Evolutionary conservation across 1,140 invertebrate genomes (phyloP), one percentile per base, ranked within the genome.

Genomic region (Homarus americanus): DNA sequence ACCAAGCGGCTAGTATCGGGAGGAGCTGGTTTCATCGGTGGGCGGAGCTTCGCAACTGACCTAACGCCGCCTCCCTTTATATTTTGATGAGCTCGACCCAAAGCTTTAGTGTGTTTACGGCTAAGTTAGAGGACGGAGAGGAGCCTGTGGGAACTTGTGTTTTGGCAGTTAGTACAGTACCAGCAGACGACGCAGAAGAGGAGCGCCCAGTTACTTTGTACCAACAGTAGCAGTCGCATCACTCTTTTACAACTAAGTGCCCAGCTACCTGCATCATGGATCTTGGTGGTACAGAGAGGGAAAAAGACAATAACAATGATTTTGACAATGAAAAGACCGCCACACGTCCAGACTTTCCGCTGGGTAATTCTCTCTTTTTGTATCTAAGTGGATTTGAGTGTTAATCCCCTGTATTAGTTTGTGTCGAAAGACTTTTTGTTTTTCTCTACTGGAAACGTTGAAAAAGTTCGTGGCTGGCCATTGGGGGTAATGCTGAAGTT

Each of bases 121-220:
- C 63, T 80, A 69, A 79, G 86, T 88, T 88, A 82, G 58, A 80
- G 86, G 78, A 69, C 53, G 86, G 86, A 88, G 86, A 80, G 86
- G 76, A 80, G 76, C 85, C 58, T 87, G 85, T 58, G 44, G 85
- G 85, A 79, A 40, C n/a, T 24, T 87, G 85, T 87, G 72, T 87
- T 69, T 66, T 79, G 36, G 58, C 38, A 58, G 49, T 44, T 41
- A 63, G 78, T 79, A 76, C 17, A 41, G 75, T 36, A 80, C 32
- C 86, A 88, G 38, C 49, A 76, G 40, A 38, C 53, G 76, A 80
- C 24, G 63, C 78, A 44, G 63, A 88, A 88, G 76, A 78, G 75
- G 49, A 86, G 66, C 7, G 66, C 44, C 53, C 36, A 53, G 83
- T 86, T 86, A 69, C 83, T 53, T n/a, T 40, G 73, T 40, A 28